Percentiles rank a stretch among this genome's conserved stretches.
Evolutionary conservation across 2,797 vertebrate genomes (phyloP).

Genomic region (Macroramphosus scolopax): DNA sequence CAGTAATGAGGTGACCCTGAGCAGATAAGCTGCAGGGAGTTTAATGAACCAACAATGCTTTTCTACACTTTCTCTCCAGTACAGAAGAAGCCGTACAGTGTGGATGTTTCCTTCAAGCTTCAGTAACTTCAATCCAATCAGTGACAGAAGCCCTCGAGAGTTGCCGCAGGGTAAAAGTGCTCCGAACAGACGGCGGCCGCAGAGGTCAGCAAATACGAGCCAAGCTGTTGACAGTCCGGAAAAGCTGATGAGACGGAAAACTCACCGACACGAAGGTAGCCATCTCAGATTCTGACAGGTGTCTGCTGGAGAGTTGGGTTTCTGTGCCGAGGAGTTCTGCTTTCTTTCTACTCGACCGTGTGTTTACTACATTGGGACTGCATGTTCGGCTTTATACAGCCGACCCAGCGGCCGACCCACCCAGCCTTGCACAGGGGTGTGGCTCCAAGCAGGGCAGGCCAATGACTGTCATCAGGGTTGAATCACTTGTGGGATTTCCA

Average conservation of each 20-base stretch:
- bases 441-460: constrained; percentile 48
- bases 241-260: constrained; percentile 59
- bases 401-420: constrained; percentile 52
- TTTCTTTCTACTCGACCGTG: constrained; percentile 13
- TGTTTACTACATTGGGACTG: constrained; percentile 62
- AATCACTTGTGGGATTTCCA: constrained; percentile 16
- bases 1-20: constrained; percentile 2
- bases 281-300: constrained; percentile 71
- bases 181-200: constrained; percentile 22
- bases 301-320: constrained; percentile 44
- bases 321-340: constrained; percentile 22
- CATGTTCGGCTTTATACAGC: constrained; percentile 66
- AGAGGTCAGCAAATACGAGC: constrained; percentile 29
- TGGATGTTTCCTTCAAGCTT: not conserved
- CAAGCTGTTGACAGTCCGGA: constrained; percentile 35
- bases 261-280: constrained; percentile 83
- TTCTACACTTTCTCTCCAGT: too few relatives aligned
- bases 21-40: not conserved
- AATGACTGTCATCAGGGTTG: constrained; percentile 30
- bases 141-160: constrained; percentile 16
- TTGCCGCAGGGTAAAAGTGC: constrained; percentile 19
- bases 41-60: too few relatives aligned
- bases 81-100: too few relatives aligned
- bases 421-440: constrained; percentile 52
- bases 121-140: constrained; percentile 15